Evolutionary conservation across 2,888 invertebrate species (phyloP).

Genomic region (Thera britannica): DNA sequence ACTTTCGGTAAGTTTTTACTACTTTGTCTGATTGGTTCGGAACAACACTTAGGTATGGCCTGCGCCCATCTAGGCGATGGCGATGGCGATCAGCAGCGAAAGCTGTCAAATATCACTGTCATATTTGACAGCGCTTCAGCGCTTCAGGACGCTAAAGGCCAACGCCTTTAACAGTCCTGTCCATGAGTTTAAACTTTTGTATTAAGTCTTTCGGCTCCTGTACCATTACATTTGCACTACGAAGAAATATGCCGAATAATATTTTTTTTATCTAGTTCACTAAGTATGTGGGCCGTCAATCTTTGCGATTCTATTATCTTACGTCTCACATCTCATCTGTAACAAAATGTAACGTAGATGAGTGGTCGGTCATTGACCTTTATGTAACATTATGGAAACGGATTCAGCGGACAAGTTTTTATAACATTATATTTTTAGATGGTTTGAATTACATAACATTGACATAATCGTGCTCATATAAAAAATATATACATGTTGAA

Average conservation of each 20-base stretch:
- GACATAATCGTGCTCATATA: neutral
- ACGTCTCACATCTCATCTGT: constrained; percentile 53
- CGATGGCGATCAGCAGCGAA: no score
- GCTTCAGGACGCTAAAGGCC: no score
- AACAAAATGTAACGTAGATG: constrained; percentile 29
- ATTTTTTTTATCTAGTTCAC: constrained; percentile 46
- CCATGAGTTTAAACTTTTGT: no score
- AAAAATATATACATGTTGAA: neutral
- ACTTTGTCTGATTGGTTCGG: no score
- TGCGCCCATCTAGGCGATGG: no score
- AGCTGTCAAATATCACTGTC: no score
- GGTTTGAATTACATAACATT: neutral
- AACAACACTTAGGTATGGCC: no score
- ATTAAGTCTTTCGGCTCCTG: no score
- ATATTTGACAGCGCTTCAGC: no score
- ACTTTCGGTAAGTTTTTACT: no score
- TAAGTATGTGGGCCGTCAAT: constrained; percentile 54
- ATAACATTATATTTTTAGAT: neutral
- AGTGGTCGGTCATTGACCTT: constrained; percentile 36
- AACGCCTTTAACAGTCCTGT: no score
- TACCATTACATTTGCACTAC: constrained; percentile 18
- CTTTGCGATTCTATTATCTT: constrained; percentile 55
- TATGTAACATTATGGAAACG: constrained; percentile 15
- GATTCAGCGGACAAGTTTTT: constrained; percentile 1
- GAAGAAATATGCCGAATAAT: constrained; percentile 26